phyloP scores from a whole-genome alignment of 2,113 vertebrate species.

The Bungarus multicinctus region DNA sequence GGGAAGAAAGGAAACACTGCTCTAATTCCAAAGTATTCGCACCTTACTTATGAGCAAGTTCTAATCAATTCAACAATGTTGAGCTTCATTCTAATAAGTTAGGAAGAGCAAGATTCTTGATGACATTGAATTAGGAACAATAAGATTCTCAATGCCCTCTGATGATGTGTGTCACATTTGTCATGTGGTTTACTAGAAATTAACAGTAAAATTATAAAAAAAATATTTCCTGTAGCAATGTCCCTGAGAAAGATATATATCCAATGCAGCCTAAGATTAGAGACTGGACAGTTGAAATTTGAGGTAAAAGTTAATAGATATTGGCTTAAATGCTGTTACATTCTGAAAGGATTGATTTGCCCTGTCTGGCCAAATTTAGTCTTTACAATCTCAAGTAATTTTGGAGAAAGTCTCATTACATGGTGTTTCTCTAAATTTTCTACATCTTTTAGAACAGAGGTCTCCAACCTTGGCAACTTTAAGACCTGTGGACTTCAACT shows the following conservation, averaged over 20 bases:
- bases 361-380: neutral
- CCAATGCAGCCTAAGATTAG: neutral
- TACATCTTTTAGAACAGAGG: neutral
- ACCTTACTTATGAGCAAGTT: neutral
- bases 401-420: neutral
- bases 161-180: neutral
- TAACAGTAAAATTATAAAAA: neutral
- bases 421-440: neutral
- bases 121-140: neutral
- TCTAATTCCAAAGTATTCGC: neutral
- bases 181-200: neutral
- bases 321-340: neutral
- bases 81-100: neutral
- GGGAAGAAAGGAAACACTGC: neutral
- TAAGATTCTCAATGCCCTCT: neutral
- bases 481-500: too few relatives aligned
- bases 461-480: too few relatives aligned
- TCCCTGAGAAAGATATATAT: neutral
- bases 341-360: neutral
- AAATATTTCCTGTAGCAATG: neutral
- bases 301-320: neutral
- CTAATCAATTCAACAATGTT: neutral
- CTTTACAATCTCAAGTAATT: neutral
- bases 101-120: neutral
- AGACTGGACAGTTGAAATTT: neutral